Percentiles rank a stretch among this genome's conserved stretches.
phyloP scores from a whole-genome alignment of 2,888 invertebrate species.

The Ceraclea dissimilis region DNA sequence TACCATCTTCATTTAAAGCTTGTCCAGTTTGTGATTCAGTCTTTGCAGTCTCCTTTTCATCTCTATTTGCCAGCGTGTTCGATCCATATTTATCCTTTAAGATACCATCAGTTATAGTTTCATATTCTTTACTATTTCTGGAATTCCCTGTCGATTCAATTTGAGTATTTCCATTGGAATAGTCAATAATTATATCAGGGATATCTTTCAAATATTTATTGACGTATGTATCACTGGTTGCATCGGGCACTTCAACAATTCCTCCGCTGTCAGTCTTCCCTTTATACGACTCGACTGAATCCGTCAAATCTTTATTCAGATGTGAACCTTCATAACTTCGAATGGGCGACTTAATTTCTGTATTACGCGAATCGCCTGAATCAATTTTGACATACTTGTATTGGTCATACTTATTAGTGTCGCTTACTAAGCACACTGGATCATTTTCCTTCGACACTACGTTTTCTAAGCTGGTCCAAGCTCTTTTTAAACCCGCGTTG shows the following conservation, averaged over 20 bases:
- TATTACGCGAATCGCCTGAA: no score
- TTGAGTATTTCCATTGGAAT: neutral
- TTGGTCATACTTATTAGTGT: neutral
- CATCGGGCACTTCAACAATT: neutral
- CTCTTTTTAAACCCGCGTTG: conserved; percentile 7
- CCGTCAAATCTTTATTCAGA: neutral
- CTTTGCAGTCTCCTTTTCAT: neutral
- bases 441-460: conserved; percentile 28
- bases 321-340: neutral
- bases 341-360: neutral
- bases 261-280: neutral
- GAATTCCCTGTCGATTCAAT: neutral
- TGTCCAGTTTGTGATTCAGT: neutral
- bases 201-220: neutral
- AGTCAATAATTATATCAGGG: conserved; percentile 8
- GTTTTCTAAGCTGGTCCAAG: conserved; percentile 19
- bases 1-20: conserved; percentile 11
- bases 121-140: no score
- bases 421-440: neutral
- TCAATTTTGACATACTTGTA: neutral
- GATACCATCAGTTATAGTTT: no score
- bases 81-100: no score
- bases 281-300: neutral
- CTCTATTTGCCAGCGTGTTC: no score
- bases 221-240: no score